Conservation (phyloP, 2,888 invertebrate species). For the Alsophila aescularia region DNA sequence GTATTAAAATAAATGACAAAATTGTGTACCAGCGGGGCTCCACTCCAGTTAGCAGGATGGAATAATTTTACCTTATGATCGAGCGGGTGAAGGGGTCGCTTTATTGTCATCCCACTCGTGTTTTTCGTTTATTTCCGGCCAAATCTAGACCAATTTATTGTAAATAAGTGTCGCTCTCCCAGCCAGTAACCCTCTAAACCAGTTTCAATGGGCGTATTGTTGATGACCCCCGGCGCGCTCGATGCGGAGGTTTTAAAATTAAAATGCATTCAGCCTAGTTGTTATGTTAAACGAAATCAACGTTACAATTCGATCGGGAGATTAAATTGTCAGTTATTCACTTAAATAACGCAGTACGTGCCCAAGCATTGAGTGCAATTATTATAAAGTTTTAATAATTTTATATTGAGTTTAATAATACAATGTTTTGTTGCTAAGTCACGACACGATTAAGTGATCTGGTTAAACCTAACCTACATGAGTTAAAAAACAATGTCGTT, state of each 20-base stretch:
- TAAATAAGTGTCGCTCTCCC: conserved; percentile 53
- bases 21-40: conserved; percentile 52
- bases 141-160: conserved; percentile 62
- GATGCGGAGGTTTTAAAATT: conserved; percentile 54
- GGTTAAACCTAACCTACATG: not conserved
- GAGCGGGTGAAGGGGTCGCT: conserved; percentile 57
- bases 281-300: conserved; percentile 56
- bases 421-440: conserved; percentile 9
- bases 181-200: conserved; percentile 49
- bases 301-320: conserved; percentile 43
- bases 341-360: conserved; percentile 26
- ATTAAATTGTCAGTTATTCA: conserved; percentile 27
- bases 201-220: conserved; percentile 56
- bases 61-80: conserved; percentile 64
- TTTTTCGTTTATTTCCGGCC: conserved; percentile 68
- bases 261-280: conserved; percentile 56
- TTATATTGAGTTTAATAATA: not conserved
- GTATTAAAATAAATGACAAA: conserved; percentile 60
- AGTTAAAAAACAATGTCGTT: not conserved
- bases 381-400: conserved; percentile 4
- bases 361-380: conserved; percentile 22
- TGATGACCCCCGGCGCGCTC: conserved; percentile 38
- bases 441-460: not conserved
- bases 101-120: conserved; percentile 62
- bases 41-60: conserved; percentile 61